These are phyloP conservation scores for Podargus strigoides DNA, from an alignment of 2,797 vertebrate species.

Conservation along the genomic window DNA sequence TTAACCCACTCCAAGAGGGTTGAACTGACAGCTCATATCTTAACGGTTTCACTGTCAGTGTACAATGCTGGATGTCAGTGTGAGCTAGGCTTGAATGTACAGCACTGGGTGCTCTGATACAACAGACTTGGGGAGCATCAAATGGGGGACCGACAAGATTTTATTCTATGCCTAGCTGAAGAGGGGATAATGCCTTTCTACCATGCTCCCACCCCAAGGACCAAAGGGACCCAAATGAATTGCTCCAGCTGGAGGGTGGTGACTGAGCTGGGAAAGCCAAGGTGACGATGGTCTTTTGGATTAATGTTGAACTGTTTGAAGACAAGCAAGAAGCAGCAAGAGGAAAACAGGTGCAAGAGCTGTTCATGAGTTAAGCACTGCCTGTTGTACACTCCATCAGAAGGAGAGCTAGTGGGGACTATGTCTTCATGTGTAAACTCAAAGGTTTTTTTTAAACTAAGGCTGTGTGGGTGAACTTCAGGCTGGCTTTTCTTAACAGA, in stretches of 20 bases:
- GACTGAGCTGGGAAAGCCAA: neutral
- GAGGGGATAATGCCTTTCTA: neutral
- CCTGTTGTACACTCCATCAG: neutral
- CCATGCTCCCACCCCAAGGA: neutral
- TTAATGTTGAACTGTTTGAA: neutral
- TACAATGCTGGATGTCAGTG: rapidly evolving
- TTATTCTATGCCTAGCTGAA: neutral
- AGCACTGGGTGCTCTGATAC: neutral
- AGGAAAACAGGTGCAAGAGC: neutral
- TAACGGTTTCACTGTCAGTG: neutral
- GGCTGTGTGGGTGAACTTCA: neutral
- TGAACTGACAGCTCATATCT: neutral
- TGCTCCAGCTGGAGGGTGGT: neutral
- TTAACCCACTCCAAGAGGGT: neutral
- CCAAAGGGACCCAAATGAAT: neutral
- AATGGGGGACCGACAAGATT: neutral
- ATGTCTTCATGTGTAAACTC: neutral
- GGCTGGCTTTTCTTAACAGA: neutral
- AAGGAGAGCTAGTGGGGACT: neutral
- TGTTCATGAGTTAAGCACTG: neutral
- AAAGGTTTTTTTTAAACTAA: neutral
- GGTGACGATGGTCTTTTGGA: neutral
- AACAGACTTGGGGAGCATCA: neutral
- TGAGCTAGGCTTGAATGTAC: neutral
- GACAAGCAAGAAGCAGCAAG: neutral